phyloP scores from a whole-genome alignment of 2,797 vertebrate genomes.

The Thaleichthys pacificus region DNA sequence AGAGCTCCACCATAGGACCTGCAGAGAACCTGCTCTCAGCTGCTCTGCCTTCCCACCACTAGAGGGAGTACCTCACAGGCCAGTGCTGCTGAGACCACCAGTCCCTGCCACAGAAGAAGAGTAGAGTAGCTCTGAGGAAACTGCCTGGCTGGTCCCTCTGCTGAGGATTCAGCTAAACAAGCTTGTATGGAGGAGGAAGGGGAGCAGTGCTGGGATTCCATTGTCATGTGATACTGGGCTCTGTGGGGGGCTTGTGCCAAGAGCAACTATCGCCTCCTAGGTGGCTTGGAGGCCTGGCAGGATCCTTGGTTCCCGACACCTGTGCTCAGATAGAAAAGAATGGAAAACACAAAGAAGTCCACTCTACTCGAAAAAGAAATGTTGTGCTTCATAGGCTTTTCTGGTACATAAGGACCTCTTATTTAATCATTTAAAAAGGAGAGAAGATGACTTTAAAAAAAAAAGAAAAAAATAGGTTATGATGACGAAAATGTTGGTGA shows the following conservation, averaged over 20 bases:
- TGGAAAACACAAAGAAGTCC: slow-evolving; percentile 39
- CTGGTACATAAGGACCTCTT: slow-evolving; percentile 72
- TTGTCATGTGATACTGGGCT: neutral
- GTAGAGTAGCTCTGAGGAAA: slow-evolving; percentile 11
- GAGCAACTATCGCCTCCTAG: neutral
- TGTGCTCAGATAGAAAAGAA: slow-evolving; percentile 54
- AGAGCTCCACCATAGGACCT: neutral
- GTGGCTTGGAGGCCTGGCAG: slow-evolving; percentile 48
- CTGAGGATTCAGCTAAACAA: neutral
- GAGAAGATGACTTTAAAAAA: slow-evolving; percentile 41
- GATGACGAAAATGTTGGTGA: neutral
- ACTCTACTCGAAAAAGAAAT: slow-evolving; percentile 56
- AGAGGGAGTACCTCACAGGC: slow-evolving; percentile 15
- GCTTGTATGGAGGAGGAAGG: neutral
- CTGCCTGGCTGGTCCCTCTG: neutral
- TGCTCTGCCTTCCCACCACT: slow-evolving; percentile 25
- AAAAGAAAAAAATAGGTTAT: slow-evolving; percentile 33
- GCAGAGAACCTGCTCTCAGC: slow-evolving; percentile 23
- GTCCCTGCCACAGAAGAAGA: neutral
- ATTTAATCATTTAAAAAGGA: slow-evolving; percentile 24
- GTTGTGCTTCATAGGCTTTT: slow-evolving; percentile 84
- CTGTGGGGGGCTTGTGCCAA: neutral
- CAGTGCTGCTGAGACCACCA: slow-evolving; percentile 4
- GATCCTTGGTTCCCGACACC: slow-evolving; percentile 63
- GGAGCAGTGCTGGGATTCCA: neutral